Conservation (phyloP, 2,888 invertebrate species). For the Cataglyphis livida region DNA sequence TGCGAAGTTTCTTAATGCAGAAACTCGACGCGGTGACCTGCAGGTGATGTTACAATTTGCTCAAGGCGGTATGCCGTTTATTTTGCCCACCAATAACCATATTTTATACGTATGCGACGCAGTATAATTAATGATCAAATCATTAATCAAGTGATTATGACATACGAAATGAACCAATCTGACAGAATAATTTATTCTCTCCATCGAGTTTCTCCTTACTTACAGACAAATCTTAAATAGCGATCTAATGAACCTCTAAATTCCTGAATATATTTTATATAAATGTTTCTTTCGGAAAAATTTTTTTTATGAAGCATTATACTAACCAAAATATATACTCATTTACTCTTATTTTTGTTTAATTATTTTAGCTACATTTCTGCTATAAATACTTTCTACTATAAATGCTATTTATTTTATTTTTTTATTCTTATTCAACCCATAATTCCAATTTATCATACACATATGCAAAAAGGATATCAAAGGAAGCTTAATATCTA, state of each 20-base stretch:
- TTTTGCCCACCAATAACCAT: slow-evolving; percentile 34
- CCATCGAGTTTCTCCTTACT: slow-evolving; percentile 19
- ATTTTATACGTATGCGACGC: slow-evolving; percentile 44
- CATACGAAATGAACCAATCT: slow-evolving; percentile 39
- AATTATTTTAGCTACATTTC: slow-evolving; percentile 19
- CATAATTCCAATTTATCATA: background rate
- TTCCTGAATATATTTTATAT: slow-evolving; percentile 25
- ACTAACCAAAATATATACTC: slow-evolving; percentile 2
- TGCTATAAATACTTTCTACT: background rate
- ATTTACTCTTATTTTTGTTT: slow-evolving; percentile 10
- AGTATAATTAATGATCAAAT: slow-evolving; percentile 32
- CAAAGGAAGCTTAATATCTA: background rate
- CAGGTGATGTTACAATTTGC: slow-evolving; percentile 46
- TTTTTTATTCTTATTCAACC: background rate
- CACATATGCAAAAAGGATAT: background rate
- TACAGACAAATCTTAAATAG: slow-evolving; percentile 43
- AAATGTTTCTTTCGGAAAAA: slow-evolving; percentile 19
- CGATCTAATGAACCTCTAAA: slow-evolving; percentile 37
- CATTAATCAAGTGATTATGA: slow-evolving; percentile 50
- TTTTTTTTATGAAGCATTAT: background rate
- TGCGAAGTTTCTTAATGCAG: slow-evolving; percentile 58
- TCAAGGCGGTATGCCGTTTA: slow-evolving; percentile 20
- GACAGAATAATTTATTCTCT: slow-evolving; percentile 49
- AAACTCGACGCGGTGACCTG: slow-evolving; percentile 41
- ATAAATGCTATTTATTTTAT: background rate